Percentiles rank a stretch among this genome's conserved stretches.
Evolutionary conservation across 2,888 invertebrate genomes (phyloP).

Genomic region (Chaetogeoica ovagalla): DNA sequence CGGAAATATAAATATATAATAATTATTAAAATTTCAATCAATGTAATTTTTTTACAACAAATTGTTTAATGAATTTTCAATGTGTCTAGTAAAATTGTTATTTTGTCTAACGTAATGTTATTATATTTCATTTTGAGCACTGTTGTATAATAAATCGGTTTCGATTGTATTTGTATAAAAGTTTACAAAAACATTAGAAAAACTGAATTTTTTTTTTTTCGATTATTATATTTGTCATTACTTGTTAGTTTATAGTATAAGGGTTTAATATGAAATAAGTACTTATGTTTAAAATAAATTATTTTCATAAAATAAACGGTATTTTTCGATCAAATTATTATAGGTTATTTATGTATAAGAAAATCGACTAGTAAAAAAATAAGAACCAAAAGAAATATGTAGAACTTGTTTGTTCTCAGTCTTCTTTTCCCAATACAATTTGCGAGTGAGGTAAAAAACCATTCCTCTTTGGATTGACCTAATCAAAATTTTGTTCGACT

Average conservation of each 20-base stretch:
- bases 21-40: background rate
- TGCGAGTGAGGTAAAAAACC: too few relatives aligned
- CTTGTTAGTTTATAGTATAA: background rate
- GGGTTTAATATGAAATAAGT: slow-evolving; percentile 30
- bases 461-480: too few relatives aligned
- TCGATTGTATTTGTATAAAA: slow-evolving; percentile 20
- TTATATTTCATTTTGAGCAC: background rate
- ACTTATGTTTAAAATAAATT: slow-evolving; percentile 37
- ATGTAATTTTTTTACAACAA: too few relatives aligned
- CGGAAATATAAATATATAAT: background rate
- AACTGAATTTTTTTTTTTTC: background rate
- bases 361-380: too few relatives aligned
- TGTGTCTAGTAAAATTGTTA: background rate
- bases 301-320: slow-evolving; percentile 34
- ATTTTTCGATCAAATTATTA: slow-evolving; percentile 25
- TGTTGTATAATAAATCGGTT: slow-evolving; percentile 8
- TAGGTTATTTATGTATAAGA: background rate
- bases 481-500: too few relatives aligned
- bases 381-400: too few relatives aligned
- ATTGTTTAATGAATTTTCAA: too few relatives aligned
- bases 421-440: too few relatives aligned
- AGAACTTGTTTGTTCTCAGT: too few relatives aligned
- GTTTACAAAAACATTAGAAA: background rate
- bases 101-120: background rate
- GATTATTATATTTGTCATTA: slow-evolving; percentile 18